phyloP scores from a whole-genome alignment of 2,113 vertebrate species.

The Anarhynchus alexandrinus region DNA sequence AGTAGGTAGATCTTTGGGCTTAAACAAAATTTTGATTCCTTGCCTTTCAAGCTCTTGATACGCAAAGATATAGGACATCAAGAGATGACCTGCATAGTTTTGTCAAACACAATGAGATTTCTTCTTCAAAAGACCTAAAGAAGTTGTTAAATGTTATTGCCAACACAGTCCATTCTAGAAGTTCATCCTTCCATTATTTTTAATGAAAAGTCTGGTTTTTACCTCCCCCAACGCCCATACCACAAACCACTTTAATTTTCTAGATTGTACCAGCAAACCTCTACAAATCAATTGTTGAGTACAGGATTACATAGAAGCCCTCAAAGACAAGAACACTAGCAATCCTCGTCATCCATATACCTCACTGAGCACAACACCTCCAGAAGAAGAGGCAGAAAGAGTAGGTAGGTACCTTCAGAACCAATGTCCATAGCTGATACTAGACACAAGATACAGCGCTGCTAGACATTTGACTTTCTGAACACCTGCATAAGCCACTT shows the following conservation, averaged over 20 bases:
- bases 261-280: not conserved
- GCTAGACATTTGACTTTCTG: not conserved
- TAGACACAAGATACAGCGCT: not conserved
- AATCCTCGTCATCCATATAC: not conserved
- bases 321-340: not conserved
- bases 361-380: not conserved
- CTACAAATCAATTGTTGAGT: not conserved
- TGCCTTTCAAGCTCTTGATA: not conserved
- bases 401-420: not conserved
- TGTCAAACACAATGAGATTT: not conserved
- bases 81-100: not conserved
- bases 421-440: not conserved
- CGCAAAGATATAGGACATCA: not conserved
- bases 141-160: not conserved
- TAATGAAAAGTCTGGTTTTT: not conserved
- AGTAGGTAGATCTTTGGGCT: not conserved
- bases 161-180: not conserved
- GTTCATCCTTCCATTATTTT: not conserved
- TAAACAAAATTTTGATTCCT: not conserved
- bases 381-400: not conserved
- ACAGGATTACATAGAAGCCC: not conserved
- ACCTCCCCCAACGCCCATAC: not conserved
- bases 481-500: constrained; percentile 5
- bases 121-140: not conserved
- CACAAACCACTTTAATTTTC: not conserved